Evolutionary conservation across 2,113 vertebrate genomes (phyloP), one percentile per base, ranked within the genome.

Genomic region (Pandion haliaetus): DNA sequence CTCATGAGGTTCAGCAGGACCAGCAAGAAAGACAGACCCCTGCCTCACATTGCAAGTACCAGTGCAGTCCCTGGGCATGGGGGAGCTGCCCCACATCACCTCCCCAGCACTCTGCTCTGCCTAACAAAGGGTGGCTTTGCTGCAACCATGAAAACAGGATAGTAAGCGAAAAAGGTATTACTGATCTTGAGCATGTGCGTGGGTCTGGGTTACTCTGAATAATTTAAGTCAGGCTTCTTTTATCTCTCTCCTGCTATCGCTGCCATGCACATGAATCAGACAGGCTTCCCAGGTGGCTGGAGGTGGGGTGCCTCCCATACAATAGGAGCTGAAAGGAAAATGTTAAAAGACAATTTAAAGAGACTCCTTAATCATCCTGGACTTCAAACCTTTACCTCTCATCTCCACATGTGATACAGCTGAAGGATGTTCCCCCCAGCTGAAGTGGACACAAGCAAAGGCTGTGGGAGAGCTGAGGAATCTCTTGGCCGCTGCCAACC

Each of bases 141-240:
- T 38, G 47, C 52, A 89, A 3, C 7, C 62, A n/a, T 1, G 0
- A 16, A 28, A 66, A 38, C 0, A 1, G 66, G 29, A 66, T 2
- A 57, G 70, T 2, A 25, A 69, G 45, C 0, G 0, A 40, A 65
- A 70, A 91, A 71, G 73, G 5, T 40, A 70, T 55, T 90, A 74
- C 47, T 70, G 62, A 82, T 93, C 78, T 87, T 0, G 0, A 91
- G 84, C 89, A n/a, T 28, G 78, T 80, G 49, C 7, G 0, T 4
- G 54, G 77, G 73, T 50, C 79, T 93, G 84, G 32, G 36, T 55
- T 77, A 10, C 81, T 69, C 72, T 97, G 86, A 92, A 95, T 93
- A 89, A 97, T 95, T 96, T 69, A 96, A 72, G 44, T 7, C 32
- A 50, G 54, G 42, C 14, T 69, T 38, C 94, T 97, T 95, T 96